Base-by-base conservation (phyloP, 1,140 invertebrate genomes). In the Mylabris phalerata region DNA sequence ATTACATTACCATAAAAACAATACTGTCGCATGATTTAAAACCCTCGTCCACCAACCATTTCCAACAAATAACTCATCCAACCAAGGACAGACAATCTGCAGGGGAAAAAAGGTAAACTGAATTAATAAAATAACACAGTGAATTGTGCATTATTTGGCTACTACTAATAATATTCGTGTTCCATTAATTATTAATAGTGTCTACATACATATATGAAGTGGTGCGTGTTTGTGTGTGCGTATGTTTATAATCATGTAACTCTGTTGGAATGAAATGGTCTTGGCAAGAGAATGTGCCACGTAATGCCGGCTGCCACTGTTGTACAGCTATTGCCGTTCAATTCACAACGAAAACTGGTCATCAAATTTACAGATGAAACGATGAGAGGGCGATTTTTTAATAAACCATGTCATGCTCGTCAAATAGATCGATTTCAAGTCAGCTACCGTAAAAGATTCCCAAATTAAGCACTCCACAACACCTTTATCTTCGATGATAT, bases 1-100 rank as follows among this genome's bases (percentile, higher is more conserved):
- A 62, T 62, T 40, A 64, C 57, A 67, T 67, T 67, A 67, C 51
- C 66, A 67, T 67, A 68, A 67, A 68, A 68, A 68, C 67, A 66
- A 66, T 65, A 64, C 57, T 45, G 60, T 62, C 50, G 13, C 38
- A 63, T 62, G 60, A 68, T 64, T 55, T 59, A 67, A 42, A 44
- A 38, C 32, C 39, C 40, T 45, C 52, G 58, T 48, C 56, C 43
- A 47, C 57, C 58, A 48, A 43, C 41, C 49, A 63, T 59, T 60
- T 63, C 57, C 55, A 55, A 64, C 59, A 64, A 64, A 63, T 61
- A 64, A 55, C 50, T 64, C 58, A 54, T 62, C 49, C 43, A 19
- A 5, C 7, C 32, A 32, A 32, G 41, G 42, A 52, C 39, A 40
- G 6, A 10, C 9, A 10, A 42, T 42, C 41, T 42, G 7, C 7